These are phyloP conservation scores for Puntigrus tetrazona DNA, from an alignment of 2,113 vertebrate species.

Conservation along the genomic window DNA sequence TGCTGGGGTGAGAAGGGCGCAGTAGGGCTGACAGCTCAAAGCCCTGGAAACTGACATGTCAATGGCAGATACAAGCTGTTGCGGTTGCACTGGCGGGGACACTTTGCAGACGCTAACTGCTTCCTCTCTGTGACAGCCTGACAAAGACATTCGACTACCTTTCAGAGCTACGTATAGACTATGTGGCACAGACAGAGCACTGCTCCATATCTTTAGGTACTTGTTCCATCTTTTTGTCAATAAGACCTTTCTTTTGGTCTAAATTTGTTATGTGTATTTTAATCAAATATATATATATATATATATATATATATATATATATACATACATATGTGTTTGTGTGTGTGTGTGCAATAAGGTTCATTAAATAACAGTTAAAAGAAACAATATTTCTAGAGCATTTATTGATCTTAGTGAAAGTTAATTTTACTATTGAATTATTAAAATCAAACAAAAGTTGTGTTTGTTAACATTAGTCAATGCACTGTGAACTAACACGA, in stretches of 20 bases:
- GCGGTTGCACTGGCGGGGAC: slow-evolving; percentile 60
- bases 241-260: background rate
- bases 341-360: no score
- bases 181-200: slow-evolving; percentile 13
- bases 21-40: slow-evolving; percentile 67
- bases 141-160: slow-evolving; percentile 72
- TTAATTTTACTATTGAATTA: no score
- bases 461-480: no score
- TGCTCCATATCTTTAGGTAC: background rate
- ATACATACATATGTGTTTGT: no score
- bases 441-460: no score
- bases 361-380: no score
- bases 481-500: no score
- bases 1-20: slow-evolving; percentile 53
- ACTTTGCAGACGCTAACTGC: slow-evolving; percentile 64
- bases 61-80: slow-evolving; percentile 74
- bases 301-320: no score
- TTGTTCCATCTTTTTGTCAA: background rate
- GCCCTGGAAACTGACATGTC: slow-evolving; percentile 71
- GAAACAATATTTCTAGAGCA: no score
- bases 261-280: no score
- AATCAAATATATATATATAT: no score
- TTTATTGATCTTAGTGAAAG: no score
- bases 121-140: slow-evolving; percentile 72
- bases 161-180: slow-evolving; percentile 58